Evolutionary conservation across 2,888 invertebrate species (phyloP).

Genomic region (Prionchulus punctatus): DNA sequence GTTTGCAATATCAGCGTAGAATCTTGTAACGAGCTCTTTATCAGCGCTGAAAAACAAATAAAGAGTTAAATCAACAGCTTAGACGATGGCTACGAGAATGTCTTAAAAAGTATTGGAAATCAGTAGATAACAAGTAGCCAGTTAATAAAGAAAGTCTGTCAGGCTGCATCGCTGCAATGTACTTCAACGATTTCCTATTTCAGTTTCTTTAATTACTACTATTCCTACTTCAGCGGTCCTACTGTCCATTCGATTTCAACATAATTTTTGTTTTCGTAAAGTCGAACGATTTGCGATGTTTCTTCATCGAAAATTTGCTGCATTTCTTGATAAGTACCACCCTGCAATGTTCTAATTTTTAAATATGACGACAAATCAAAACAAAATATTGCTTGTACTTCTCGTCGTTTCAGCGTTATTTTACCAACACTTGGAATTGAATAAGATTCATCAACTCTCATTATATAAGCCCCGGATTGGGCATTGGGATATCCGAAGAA

Average conservation of each 20-base stretch:
- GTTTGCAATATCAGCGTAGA: slow-evolving; percentile 39
- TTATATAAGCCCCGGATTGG: neutral
- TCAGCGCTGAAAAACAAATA: neutral
- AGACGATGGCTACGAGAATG: neutral
- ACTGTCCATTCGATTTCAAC: slow-evolving; percentile 44
- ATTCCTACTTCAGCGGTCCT: slow-evolving; percentile 41
- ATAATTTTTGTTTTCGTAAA: slow-evolving; percentile 46
- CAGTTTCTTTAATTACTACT: no score
- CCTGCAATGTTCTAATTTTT: no score
- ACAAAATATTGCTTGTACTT: no score
- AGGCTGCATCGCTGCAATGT: no score
- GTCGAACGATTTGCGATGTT: slow-evolving; percentile 54
- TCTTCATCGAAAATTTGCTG: slow-evolving; percentile 52
- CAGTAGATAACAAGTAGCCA: no score
- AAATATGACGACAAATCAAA: no score
- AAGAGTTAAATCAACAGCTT: neutral
- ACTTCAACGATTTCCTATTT: no score
- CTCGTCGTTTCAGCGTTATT: no score
- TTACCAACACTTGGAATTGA: no score
- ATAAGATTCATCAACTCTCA: no score
- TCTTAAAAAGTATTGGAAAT: no score
- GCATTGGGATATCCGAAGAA: neutral
- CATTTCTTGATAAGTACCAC: slow-evolving; percentile 60
- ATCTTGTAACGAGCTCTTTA: neutral
- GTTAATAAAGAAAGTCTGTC: no score